Evolutionary conservation across 2,797 vertebrate species (phyloP).

Genomic region (Sardinella longiceps): DNA sequence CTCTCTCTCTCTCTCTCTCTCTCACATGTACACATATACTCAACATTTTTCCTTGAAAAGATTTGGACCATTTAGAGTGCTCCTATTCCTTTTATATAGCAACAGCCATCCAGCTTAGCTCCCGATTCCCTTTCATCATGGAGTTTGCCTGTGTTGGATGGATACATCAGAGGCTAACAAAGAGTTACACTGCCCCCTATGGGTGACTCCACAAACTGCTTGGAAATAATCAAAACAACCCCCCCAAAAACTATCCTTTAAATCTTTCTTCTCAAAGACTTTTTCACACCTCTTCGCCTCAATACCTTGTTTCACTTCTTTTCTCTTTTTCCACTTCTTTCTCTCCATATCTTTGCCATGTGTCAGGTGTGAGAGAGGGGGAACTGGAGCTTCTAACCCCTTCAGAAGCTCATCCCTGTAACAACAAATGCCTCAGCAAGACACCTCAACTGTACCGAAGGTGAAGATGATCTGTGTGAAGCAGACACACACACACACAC

Average conservation of each 20-base stretch:
- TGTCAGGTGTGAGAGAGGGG: not conserved
- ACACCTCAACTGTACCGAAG: not conserved
- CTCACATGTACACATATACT: not conserved
- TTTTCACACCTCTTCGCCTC: not conserved
- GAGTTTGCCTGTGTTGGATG: not conserved
- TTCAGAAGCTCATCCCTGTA: not conserved
- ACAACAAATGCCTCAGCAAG: not conserved
- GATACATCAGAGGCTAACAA: not conserved
- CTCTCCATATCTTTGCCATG: not conserved
- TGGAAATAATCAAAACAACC: not conserved
- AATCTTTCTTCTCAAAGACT: not conserved
- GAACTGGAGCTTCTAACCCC: not conserved
- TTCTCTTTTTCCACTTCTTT: not conserved
- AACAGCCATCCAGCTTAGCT: not conserved
- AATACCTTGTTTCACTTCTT: not conserved
- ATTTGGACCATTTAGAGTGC: not conserved
- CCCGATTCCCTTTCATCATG: not conserved
- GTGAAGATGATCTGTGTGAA: not conserved
- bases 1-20: not conserved
- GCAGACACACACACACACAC: not conserved
- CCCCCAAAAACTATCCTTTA: not conserved
- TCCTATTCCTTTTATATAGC: not conserved
- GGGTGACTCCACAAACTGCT: slow-evolving; percentile 27
- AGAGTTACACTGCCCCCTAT: slow-evolving; percentile 59
- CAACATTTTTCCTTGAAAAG: not conserved